Percentiles rank a stretch among this genome's conserved stretches.
Conservation (phyloP, 2,113 vertebrate genomes). For the Oriolus oriolus region DNA sequence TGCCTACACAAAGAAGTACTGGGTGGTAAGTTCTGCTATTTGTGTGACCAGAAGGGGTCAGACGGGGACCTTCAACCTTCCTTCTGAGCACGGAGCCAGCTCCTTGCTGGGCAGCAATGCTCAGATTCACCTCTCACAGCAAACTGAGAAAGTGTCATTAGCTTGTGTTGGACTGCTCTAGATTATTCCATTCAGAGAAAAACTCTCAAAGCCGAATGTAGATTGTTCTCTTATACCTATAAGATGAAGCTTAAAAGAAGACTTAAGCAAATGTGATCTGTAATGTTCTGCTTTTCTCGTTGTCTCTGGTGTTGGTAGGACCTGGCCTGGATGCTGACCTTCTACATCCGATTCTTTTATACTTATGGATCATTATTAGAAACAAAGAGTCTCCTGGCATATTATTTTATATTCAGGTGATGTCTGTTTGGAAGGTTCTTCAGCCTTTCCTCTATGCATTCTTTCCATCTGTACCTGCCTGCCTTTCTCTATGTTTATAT, state of each 20-base stretch:
- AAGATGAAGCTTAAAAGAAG: background rate
- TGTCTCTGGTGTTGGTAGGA: conserved; percentile 9
- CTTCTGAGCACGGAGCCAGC: background rate
- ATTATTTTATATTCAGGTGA: conserved; percentile 44
- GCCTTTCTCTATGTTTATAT: background rate
- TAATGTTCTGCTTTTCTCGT: background rate
- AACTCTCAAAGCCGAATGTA: background rate
- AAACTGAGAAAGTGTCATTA: background rate
- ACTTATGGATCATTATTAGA: conserved; percentile 27
- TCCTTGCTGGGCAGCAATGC: background rate
- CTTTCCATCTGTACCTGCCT: background rate
- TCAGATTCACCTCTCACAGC: background rate
- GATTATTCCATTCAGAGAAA: background rate
- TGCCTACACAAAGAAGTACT: conserved; percentile 32
- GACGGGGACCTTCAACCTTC: background rate
- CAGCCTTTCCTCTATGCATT: background rate
- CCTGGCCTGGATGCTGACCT: conserved; percentile 45
- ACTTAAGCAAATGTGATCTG: background rate
- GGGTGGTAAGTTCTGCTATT: conserved; percentile 2
- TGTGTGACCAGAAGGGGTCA: background rate
- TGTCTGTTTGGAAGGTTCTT: background rate
- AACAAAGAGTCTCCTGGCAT: conserved; percentile 20
- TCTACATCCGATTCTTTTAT: conserved; percentile 43
- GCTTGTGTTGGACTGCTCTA: background rate
- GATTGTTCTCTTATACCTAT: background rate